Base-by-base conservation (phyloP, 2,113 vertebrate species). In the Salvelinus sp. region DNA sequence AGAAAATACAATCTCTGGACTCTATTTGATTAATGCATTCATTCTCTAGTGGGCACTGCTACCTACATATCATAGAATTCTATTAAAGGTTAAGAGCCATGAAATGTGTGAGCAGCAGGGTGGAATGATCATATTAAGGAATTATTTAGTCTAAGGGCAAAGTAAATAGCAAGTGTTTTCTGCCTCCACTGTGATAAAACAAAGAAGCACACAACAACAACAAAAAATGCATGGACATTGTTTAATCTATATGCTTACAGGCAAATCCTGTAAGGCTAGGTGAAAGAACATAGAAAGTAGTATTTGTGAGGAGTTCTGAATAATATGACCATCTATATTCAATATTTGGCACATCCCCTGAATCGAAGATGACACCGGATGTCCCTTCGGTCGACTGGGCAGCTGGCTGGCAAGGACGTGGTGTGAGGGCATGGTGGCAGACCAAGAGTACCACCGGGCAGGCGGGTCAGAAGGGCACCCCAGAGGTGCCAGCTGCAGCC, bases 401-500 rank as follows among this genome's bases (percentile, higher is more conserved):
- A 38, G 76, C 58, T 62, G 58, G 76, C 58, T 62, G n/a, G 58
- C 58, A 22, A 62, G 62, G 69, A 57, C 25, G 60, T 58, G 75
- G 68, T 70, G 60, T 23, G 18, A 65, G 68, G 48, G 3, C 50
- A 54, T 54, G 58, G 58, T 22, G 58, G 58, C 58, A 62, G 58
- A 62, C 72, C 75, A 75, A 13, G 47, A 28, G 66, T 66, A 28
- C 60, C 28, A 60, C 25, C 58, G 48, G 50, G 48, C 75, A 50
- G 62, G 68, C 25, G 77, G 58, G 58, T 54, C 16, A 14, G 3
- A 54, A 22, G 58, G 58, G 58, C 58, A 62, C 74, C 62, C 48
- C 65, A 4, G 74, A 63, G 81, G 60, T 77, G 74, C 77, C 77
- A 79, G 74, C 71, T 79, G 77, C 65, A 62, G 30, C 75, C 72